Base-by-base conservation (phyloP, 2,113 vertebrate species). In the Megaceryle maxima region DNA sequence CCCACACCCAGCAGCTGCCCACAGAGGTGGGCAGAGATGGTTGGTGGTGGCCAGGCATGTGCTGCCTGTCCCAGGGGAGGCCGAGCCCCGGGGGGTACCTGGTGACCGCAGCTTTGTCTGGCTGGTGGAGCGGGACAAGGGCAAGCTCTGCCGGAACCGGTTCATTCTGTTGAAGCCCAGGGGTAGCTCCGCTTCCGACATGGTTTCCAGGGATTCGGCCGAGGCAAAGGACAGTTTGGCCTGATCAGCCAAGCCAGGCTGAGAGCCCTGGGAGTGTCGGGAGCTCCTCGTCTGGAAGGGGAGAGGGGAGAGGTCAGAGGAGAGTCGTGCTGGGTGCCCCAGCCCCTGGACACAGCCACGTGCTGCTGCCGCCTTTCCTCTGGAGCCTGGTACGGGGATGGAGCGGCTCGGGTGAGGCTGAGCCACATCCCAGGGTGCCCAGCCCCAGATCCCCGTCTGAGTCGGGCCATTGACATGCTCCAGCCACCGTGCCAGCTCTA, bases 121-220 rank as follows among this genome's bases (percentile, higher is more conserved):
- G 98, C 99, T 99, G 98, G 99, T 98, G 22, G 99, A 99, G 31
- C 99, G 99, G 51, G 99, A 99, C 94, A 99, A 97, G 8, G 99
- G 99, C 95, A 99, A 97, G 97, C 99, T 99, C 98, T 99, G 99
- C 46, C 99, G 98, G 95, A 99, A 99, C 28, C 99, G 99, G 97
- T 99, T 99, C 99, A 99, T 99, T 96, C 99, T 99, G 97, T 98
- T 99, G 97, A 99, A 99, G 4, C 99, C 99, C 69, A 99, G 87
- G n/a, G 99, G 99, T 83, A 99, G 98, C 98, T 99, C 99, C 3
- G 99, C 99, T 96, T 99, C 99, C 4, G 99, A 99, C 99, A 99
- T 99, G 97, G 99, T 99, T 98, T 99, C 99, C 98, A 99, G 96
- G 92, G 99, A 99, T 88, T 99, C 99, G 2, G 99, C 99, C 1